phyloP scores from a whole-genome alignment of 2,888 invertebrate genomes.

The Hololepta plana region DNA sequence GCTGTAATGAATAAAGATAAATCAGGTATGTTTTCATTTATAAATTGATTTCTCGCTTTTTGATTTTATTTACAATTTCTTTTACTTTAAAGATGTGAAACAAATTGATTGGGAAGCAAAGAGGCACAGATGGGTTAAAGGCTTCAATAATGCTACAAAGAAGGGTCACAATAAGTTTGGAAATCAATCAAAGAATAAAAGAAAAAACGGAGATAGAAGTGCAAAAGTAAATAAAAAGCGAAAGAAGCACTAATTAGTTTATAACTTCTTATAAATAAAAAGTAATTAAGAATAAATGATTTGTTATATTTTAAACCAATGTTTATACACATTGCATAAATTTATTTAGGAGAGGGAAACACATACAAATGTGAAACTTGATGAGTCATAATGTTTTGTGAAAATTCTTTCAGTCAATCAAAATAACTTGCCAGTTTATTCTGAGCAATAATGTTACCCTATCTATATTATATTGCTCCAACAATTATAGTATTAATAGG shows the following conservation, averaged over 20 bases:
- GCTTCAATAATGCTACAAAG: conserved; percentile 28
- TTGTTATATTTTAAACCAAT: too few relatives aligned
- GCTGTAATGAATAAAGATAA: conserved; percentile 59
- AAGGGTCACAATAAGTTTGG: conserved; percentile 7
- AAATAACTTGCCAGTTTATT: too few relatives aligned
- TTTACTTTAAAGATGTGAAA: conserved; percentile 31
- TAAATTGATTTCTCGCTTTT: conserved; percentile 8
- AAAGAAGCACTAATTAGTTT: conserved; percentile 5
- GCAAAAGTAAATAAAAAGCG: conserved; percentile 6
- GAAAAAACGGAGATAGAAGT: conserved; percentile 6
- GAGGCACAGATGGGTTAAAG: conserved; percentile 42
- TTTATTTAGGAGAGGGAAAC: too few relatives aligned
- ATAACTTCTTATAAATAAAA: too few relatives aligned
- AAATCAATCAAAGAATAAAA: conserved; percentile 6
- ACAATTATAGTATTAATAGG: conserved; percentile 24
- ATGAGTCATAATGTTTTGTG: too few relatives aligned
- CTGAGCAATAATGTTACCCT: conserved; percentile 1
- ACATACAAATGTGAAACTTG: too few relatives aligned
- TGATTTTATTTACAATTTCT: conserved; percentile 6
- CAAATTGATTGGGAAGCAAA: conserved; percentile 72
- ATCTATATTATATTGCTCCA: conserved; percentile 10
- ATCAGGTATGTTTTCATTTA: conserved; percentile 32
- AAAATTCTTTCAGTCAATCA: too few relatives aligned
- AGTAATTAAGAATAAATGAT: too few relatives aligned
- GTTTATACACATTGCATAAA: too few relatives aligned